phyloP scores from a whole-genome alignment of 2,113 vertebrate genomes.

The Penelope pileata region DNA sequence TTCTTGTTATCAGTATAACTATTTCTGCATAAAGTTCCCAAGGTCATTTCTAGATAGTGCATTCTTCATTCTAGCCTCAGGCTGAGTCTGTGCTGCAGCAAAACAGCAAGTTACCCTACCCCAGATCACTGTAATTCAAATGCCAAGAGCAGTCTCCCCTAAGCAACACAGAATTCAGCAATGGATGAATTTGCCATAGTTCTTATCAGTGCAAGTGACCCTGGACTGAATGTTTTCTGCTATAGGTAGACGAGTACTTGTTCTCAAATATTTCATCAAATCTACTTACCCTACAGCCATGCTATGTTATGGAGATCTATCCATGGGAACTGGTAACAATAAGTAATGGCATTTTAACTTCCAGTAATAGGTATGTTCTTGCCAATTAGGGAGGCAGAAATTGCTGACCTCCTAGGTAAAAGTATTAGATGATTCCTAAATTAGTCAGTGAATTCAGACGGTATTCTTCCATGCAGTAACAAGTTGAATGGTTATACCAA shows the following conservation, averaged over 20 bases:
- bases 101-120: neutral
- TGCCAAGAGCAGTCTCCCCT: neutral
- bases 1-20: neutral
- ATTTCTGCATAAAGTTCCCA: neutral
- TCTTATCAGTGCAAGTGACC: neutral
- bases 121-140: neutral
- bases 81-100: neutral
- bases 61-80: neutral
- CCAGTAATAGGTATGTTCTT: neutral
- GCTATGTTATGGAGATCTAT: neutral
- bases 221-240: neutral
- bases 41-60: neutral
- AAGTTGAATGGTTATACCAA: neutral
- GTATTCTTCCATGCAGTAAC: neutral
- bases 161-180: neutral
- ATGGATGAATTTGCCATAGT: neutral
- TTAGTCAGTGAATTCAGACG: neutral
- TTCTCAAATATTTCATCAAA: neutral
- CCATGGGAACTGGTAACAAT: neutral
- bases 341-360: neutral
- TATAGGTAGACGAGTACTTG: neutral
- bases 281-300: no score
- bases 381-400: neutral
- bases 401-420: neutral
- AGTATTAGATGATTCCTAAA: neutral